phyloP scores from a whole-genome alignment of 35 echinoderm and acorn worm species.

The Heliocidaris erythrogramma region DNA sequence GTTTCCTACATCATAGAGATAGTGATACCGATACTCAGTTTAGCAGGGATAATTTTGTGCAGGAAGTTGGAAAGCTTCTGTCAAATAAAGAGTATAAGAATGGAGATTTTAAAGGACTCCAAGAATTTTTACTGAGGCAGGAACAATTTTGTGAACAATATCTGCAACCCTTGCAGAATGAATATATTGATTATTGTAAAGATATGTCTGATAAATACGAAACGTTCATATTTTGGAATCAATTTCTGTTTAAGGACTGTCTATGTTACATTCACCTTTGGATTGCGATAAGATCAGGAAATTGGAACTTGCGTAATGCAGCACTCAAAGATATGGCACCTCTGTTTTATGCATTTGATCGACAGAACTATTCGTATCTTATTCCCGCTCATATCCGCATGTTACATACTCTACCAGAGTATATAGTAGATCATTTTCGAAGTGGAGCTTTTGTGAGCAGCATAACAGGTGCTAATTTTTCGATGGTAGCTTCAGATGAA shows the following conservation, averaged over 20 bases:
- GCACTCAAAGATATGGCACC: conserved; percentile 7
- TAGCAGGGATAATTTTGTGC: not conserved
- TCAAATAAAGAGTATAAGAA: not conserved
- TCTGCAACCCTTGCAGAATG: not conserved
- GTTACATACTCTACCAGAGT: conserved; percentile 16
- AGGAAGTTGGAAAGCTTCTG: not conserved
- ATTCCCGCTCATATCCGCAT: conserved; percentile 24
- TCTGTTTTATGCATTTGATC: conserved; percentile 55
- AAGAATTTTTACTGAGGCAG: not conserved
- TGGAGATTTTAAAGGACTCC: not conserved
- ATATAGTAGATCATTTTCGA: not conserved
- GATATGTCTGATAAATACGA: conserved; percentile 5
- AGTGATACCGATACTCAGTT: not conserved
- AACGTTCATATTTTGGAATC: conserved; percentile 52
- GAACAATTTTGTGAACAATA: not conserved
- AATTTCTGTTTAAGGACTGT: conserved; percentile 25
- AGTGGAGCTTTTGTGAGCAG: conserved; percentile 54
- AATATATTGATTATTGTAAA: conserved; percentile 14
- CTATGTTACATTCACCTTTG: conserved; percentile 20
- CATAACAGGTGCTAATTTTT: not conserved
- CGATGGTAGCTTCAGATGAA: not conserved
- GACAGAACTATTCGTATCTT: conserved; percentile 29
- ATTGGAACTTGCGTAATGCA: conserved; percentile 47
- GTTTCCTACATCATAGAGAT: not conserved
- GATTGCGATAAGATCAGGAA: conserved; percentile 32